Conservation (phyloP, 2,113 vertebrate genomes). For the Heterotilapia buettikoferi region DNA sequence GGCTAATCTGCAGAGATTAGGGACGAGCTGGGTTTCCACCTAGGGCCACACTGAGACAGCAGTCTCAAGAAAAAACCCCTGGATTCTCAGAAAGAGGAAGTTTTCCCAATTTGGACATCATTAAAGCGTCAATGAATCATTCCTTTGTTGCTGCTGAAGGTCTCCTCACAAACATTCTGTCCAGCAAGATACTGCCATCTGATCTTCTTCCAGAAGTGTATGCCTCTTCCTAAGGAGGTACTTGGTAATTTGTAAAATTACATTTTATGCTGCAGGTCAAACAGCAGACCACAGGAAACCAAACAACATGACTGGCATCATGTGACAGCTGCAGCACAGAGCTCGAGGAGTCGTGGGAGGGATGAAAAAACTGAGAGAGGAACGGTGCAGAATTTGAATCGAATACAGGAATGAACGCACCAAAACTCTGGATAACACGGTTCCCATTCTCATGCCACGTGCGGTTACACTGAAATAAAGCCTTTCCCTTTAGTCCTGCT, state of each 20-base stretch:
- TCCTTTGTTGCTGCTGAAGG: not conserved
- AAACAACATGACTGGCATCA: conserved; percentile 36
- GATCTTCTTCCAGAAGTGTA: not conserved
- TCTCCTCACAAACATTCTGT: not conserved
- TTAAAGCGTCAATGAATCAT: not conserved
- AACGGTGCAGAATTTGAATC: not conserved
- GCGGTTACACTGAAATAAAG: not conserved
- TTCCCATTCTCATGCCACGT: too few species aligned
- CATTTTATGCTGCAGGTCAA: not conserved
- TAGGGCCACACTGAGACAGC: not conserved
- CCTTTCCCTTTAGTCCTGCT: not conserved
- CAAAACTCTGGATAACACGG: not conserved
- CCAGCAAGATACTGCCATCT: not conserved
- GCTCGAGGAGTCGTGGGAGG: not conserved
- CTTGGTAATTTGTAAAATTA: not conserved
- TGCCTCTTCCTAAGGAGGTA: not conserved
- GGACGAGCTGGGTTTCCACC: not conserved
- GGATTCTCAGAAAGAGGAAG: not conserved
- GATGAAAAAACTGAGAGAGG: not conserved
- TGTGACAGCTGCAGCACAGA: conserved; percentile 41
- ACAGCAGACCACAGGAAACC: conserved; percentile 1
- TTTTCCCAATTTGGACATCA: not conserved
- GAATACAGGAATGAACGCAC: not conserved
- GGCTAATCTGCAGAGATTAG: not conserved
- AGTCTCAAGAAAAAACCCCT: fast-evolving